Evolutionary conservation across 2,888 invertebrate species (phyloP).

Genomic region (Thumatha senex): DNA sequence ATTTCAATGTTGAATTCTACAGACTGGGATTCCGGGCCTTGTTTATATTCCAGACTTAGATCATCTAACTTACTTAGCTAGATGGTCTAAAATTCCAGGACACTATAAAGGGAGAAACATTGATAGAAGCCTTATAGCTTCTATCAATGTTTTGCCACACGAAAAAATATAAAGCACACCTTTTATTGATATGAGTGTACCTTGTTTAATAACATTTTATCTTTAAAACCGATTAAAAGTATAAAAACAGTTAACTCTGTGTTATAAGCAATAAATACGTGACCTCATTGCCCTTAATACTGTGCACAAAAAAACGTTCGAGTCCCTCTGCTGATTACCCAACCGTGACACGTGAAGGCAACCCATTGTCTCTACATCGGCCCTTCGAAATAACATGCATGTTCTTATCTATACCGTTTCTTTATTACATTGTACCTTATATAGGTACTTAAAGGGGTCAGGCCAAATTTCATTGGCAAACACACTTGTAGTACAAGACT

Average conservation of each 20-base stretch:
- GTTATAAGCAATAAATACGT: background rate
- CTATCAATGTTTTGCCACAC: too few relatives aligned
- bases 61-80: too few relatives aligned
- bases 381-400: constrained; percentile 7
- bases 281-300: background rate
- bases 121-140: too few relatives aligned
- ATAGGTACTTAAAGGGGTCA: background rate
- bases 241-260: background rate
- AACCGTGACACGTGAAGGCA: constrained; percentile 11
- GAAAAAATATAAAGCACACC: background rate
- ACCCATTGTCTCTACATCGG: constrained; percentile 6
- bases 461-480: background rate
- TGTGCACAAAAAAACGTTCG: constrained; percentile 2
- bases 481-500: background rate
- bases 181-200: too few relatives aligned
- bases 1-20: too few relatives aligned
- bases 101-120: too few relatives aligned
- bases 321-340: constrained; percentile 2
- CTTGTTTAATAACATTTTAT: too few relatives aligned
- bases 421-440: constrained; percentile 2
- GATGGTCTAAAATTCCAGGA: too few relatives aligned
- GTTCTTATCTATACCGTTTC: constrained; percentile 1
- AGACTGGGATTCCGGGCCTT: too few relatives aligned
- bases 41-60: too few relatives aligned
- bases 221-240: too few relatives aligned